A percentile compares a stretch with the other conserved stretches of the same genome.
Conservation (phyloP, 2,113 vertebrate genomes). For the Muntiacus reevesi region DNA sequence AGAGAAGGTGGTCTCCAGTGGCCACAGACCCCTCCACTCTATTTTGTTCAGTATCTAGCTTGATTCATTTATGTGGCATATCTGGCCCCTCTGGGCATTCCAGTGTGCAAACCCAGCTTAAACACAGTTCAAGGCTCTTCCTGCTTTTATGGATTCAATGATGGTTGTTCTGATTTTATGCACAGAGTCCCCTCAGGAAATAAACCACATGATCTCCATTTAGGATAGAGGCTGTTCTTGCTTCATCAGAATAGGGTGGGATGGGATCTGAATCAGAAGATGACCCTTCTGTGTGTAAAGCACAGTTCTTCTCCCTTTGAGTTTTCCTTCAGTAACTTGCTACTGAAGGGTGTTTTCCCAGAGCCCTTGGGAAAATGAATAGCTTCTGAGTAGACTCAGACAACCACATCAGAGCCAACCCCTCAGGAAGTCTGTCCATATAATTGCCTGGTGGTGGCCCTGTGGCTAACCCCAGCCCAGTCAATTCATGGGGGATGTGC, state of each 20-base stretch:
- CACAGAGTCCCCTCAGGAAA: background rate
- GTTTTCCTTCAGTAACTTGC: background rate
- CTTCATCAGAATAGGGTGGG: background rate
- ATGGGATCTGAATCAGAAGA: background rate
- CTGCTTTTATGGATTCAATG: background rate
- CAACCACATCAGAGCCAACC: background rate
- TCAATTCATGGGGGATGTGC: background rate
- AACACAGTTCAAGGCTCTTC: background rate
- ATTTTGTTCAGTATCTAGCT: background rate
- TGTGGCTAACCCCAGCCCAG: background rate
- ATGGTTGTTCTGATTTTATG: background rate
- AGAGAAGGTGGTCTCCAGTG: background rate
- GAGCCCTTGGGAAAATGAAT: background rate
- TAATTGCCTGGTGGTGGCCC: background rate
- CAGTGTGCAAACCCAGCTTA: background rate
- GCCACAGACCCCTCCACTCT: background rate
- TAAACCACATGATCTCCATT: background rate
- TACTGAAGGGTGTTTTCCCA: background rate
- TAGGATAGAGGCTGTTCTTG: background rate
- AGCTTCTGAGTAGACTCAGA: background rate
- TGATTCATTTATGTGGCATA: background rate
- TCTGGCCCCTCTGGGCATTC: background rate
- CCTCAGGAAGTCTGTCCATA: background rate
- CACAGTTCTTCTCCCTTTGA: background rate
- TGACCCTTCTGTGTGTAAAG: background rate